Conservation (phyloP, 1,140 invertebrate genomes). For the Aethina tumida region DNA sequence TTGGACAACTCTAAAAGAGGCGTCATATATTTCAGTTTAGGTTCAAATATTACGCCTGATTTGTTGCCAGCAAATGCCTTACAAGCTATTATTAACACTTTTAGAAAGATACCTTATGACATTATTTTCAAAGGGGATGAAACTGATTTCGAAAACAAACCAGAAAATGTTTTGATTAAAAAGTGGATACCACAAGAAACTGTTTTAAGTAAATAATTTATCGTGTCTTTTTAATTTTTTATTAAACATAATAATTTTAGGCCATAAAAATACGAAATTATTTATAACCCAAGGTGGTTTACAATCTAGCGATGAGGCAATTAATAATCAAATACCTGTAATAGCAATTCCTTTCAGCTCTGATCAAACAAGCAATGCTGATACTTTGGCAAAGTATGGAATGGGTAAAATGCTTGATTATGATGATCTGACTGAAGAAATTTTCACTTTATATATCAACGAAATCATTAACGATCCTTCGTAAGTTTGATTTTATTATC, state of each 20-base stretch:
- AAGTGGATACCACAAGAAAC: constrained; percentile 45
- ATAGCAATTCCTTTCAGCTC: constrained; percentile 36
- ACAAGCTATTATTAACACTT: constrained; percentile 35
- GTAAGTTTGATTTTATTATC: constrained; percentile 6
- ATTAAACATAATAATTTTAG: constrained; percentile 17
- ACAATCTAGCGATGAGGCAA: constrained; percentile 40
- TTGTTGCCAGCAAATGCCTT: constrained; percentile 32
- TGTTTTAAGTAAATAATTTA: constrained; percentile 35
- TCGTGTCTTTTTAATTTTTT: neutral
- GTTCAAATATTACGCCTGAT: constrained; percentile 36
- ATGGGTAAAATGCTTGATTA: constrained; percentile 25
- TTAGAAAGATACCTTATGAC: constrained; percentile 38
- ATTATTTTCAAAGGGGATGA: constrained; percentile 47
- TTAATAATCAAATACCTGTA: constrained; percentile 41
- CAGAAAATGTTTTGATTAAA: constrained; percentile 38
- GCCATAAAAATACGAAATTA: constrained; percentile 34
- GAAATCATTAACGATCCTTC: constrained; percentile 16
- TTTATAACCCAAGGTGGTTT: constrained; percentile 45
- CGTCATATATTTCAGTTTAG: constrained; percentile 43
- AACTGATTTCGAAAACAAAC: constrained; percentile 27
- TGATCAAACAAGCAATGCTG: constrained; percentile 32
- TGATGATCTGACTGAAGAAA: constrained; percentile 14
- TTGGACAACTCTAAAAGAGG: constrained; percentile 37
- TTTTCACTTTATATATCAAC: constrained; percentile 10
- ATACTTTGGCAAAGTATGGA: constrained; percentile 21